Conservation (phyloP, 2,888 invertebrate genomes). For the Uloborus plumipes region DNA sequence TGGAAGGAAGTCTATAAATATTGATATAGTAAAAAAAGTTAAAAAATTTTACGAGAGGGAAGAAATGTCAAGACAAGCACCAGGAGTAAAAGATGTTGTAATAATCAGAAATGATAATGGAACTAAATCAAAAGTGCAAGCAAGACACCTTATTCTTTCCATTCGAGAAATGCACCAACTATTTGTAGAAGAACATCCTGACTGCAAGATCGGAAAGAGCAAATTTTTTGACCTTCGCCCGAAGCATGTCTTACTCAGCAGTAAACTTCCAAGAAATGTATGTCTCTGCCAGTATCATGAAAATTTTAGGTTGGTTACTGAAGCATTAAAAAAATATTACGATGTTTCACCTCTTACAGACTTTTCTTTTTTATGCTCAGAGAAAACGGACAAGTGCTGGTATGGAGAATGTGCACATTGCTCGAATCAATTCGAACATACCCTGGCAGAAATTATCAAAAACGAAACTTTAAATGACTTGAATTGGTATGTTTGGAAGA, state of each 20-base stretch:
- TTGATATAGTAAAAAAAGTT: no score
- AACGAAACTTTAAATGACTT: not conserved
- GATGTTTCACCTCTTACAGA: not conserved
- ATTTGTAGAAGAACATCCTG: not conserved
- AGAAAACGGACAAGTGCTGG: not conserved
- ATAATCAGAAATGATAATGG: conserved; percentile 9
- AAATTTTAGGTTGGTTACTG: not conserved
- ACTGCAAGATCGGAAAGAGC: not conserved
- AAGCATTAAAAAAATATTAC: not conserved
- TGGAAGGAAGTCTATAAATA: no score
- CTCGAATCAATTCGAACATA: not conserved
- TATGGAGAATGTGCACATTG: not conserved
- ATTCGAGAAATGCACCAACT: conserved; percentile 1
- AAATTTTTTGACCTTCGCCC: conserved; percentile 1
- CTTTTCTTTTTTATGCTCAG: not conserved
- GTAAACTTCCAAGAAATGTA: conserved; percentile 7
- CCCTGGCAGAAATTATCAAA: not conserved
- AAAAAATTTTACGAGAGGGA: no score
- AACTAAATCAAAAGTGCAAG: conserved; percentile 3
- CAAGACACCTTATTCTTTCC: conserved; percentile 13
- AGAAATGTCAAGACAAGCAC: conserved; percentile 3
- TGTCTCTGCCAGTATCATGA: conserved; percentile 2
- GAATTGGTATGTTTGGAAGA: not conserved
- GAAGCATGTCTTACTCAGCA: not conserved
- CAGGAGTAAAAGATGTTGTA: not conserved